A percentile compares a stretch with the other conserved stretches of the same genome.
These are phyloP conservation scores for Enteromius treurensis DNA, from an alignment of 2,797 vertebrate species.

Conservation along the genomic window DNA sequence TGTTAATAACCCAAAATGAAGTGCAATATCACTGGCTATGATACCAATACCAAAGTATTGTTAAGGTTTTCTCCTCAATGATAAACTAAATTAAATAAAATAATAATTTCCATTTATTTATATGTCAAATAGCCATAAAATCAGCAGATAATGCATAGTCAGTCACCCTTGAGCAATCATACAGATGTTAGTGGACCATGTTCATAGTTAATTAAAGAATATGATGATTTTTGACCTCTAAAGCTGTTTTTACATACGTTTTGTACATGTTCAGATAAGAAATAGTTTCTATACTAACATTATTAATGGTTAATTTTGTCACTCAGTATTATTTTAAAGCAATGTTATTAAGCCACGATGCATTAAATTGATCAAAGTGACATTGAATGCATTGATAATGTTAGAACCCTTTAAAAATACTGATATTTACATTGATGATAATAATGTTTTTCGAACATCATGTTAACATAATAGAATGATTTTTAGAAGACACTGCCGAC, in stretches of 20 bases:
- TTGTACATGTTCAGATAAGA: neutral
- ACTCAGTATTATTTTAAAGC: neutral
- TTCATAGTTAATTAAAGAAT: neutral
- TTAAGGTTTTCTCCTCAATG: neutral
- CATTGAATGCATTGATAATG: neutral
- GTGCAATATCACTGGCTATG: neutral
- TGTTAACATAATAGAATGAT: too few relatives aligned
- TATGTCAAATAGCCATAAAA: neutral
- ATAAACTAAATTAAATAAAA: neutral
- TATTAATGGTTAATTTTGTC: neutral
- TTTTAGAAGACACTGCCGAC: neutral
- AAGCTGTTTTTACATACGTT: neutral
- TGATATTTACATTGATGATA: neutral
- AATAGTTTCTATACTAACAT: neutral
- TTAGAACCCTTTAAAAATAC: neutral
- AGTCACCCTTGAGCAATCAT: neutral
- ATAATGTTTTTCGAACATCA: neutral
- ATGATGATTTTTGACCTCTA: neutral
- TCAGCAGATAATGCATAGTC: neutral
- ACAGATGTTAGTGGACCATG: neutral
- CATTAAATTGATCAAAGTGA: neutral
- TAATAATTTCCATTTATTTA: neutral
- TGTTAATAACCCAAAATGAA: neutral
- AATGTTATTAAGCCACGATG: neutral
- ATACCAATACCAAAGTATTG: neutral